Percentiles rank a stretch among this genome's conserved stretches.
These are phyloP conservation scores for Clitarchus hookeri DNA, from an alignment of 2,888 invertebrate species.

Conservation along the genomic window DNA sequence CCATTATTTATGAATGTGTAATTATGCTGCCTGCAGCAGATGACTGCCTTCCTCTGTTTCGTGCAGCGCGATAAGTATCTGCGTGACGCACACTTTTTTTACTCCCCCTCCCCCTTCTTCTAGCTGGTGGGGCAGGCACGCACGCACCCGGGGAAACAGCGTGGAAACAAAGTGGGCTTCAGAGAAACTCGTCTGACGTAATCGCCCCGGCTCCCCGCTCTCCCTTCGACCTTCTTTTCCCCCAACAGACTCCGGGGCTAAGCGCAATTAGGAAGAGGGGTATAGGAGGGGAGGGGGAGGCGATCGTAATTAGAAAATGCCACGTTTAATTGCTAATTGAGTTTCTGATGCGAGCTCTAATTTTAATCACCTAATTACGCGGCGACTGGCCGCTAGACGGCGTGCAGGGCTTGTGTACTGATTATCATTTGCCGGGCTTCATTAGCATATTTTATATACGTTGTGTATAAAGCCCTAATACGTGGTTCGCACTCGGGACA, in stretches of 20 bases:
- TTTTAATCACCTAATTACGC: constrained; percentile 63
- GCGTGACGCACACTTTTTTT: constrained; percentile 1
- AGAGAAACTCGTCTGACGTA: constrained; percentile 21
- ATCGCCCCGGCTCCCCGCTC: neutral
- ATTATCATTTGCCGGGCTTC: constrained; percentile 37
- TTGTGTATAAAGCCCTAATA: constrained; percentile 33
- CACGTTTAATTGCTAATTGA: constrained; percentile 65
- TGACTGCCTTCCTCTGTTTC: neutral
- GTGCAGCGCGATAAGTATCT: neutral
- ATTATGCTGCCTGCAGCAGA: neutral
- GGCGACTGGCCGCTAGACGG: constrained; percentile 36
- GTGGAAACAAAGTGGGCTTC: constrained; percentile 1
- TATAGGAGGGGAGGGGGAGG: constrained; percentile 30
- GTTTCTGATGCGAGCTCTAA: constrained; percentile 63
- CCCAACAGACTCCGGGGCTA: constrained; percentile 20
- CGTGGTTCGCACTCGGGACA: neutral
- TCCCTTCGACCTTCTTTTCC: neutral
- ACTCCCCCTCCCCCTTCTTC: neutral
- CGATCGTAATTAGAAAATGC: constrained; percentile 62
- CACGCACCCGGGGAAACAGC: neutral
- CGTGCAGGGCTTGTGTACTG: constrained; percentile 33
- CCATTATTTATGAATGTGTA: constrained; percentile 2
- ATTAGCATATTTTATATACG: constrained; percentile 39
- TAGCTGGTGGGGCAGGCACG: neutral
- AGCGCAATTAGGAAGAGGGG: neutral